Percentiles rank a stretch among this genome's conserved stretches.
phyloP scores from a whole-genome alignment of 2,888 invertebrate species.

The Cephus pulcher region DNA sequence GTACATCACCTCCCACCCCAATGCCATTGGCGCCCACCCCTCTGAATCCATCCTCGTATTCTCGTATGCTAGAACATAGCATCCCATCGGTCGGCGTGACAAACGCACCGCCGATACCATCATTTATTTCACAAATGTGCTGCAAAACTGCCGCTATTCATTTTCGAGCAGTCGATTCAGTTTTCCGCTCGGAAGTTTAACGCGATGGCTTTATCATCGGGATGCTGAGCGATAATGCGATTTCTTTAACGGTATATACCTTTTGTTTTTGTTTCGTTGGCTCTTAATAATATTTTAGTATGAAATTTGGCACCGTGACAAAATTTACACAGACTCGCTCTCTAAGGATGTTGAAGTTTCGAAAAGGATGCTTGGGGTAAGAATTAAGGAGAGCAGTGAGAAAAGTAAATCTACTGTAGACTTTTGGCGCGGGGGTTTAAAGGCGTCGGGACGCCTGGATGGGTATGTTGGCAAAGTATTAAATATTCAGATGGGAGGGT shows the following conservation, averaged over 20 bases:
- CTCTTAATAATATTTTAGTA: not conserved
- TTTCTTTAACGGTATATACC: slow-evolving; percentile 35
- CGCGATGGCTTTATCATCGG: slow-evolving; percentile 29
- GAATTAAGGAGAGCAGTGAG: not conserved
- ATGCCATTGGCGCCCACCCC: slow-evolving; percentile 26
- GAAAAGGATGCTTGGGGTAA: not conserved
- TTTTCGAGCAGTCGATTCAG: slow-evolving; percentile 65
- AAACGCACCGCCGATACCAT: slow-evolving; percentile 66
- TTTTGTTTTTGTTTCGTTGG: not conserved
- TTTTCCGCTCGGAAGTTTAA: slow-evolving; percentile 58
- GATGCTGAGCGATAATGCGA: slow-evolving; percentile 41
- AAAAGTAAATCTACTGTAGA: not conserved
- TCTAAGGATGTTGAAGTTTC: not conserved
- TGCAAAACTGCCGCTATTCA: slow-evolving; percentile 67
- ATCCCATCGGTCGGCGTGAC: slow-evolving; percentile 52
- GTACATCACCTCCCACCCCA: slow-evolving; percentile 60
- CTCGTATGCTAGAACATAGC: slow-evolving; percentile 22
- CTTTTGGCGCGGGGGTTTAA: not conserved
- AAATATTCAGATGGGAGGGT: slow-evolving; percentile 46
- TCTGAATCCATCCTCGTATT: slow-evolving; percentile 19
- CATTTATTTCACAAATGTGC: slow-evolving; percentile 67
- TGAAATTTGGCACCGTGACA: not conserved
- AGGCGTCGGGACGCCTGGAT: slow-evolving; percentile 2
- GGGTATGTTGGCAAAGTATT: slow-evolving; percentile 30
- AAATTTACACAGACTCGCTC: not conserved